Evolutionary conservation across 2,888 invertebrate species (phyloP).

Genomic region (Parelbella ahira): DNA sequence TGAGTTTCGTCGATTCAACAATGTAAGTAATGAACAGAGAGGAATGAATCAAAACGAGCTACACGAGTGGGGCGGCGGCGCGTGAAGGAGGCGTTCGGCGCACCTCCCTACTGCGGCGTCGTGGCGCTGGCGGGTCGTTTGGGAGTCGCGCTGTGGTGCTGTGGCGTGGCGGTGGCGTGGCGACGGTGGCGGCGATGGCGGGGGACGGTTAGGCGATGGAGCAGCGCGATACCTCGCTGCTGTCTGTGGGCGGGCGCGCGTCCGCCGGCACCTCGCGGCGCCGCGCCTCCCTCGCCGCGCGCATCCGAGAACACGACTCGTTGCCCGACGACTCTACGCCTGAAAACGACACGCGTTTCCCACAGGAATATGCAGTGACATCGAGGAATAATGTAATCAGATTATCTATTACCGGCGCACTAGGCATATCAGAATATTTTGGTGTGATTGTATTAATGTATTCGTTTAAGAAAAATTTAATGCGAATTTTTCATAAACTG

Average conservation of each 20-base stretch:
- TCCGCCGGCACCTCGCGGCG: constrained; percentile 68
- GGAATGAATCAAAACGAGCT: not conserved
- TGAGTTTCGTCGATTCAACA: no score
- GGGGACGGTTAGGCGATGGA: constrained; percentile 52
- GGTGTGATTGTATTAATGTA: no score
- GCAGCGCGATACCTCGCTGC: constrained; percentile 77
- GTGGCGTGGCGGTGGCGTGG: constrained; percentile 12
- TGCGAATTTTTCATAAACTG: no score
- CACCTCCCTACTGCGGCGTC: constrained; percentile 37
- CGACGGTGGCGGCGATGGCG: constrained; percentile 6
- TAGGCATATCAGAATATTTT: no score
- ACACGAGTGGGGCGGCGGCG: constrained; percentile 32
- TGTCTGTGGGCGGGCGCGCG: constrained; percentile 64
- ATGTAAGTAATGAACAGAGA: constrained; percentile 2
- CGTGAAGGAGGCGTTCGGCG: constrained; percentile 38
- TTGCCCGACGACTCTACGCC: constrained; percentile 66
- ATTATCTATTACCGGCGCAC: no score
- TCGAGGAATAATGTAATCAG: no score
- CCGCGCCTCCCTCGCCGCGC: constrained; percentile 66
- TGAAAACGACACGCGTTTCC: no score
- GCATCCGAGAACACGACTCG: constrained; percentile 72
- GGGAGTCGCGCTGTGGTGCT: no score
- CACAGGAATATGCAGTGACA: no score
- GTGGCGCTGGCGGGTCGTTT: no score
- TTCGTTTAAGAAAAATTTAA: no score